Evolutionary conservation across 1,140 invertebrate species (phyloP), one percentile per base, ranked within the genome.

Genomic region (Gonatopus flavifemur): DNA sequence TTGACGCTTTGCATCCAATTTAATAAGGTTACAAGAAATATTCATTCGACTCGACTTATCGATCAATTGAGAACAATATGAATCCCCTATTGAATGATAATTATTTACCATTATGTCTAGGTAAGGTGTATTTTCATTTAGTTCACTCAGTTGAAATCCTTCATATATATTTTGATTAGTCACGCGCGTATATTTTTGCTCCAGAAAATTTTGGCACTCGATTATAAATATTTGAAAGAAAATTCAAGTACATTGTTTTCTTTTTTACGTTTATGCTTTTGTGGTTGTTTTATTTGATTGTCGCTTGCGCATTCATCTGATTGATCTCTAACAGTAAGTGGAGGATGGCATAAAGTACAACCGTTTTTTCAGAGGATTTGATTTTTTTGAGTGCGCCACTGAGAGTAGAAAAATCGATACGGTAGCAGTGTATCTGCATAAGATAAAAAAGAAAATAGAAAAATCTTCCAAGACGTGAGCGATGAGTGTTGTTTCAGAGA

Each of bases 401-500:
- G 58, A 60, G 59, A 55, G 47, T 51, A 49, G 32, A 36, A 49
- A 55, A 16, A 39, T 43, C 45, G 31, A 50, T 52, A 10, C 35
- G 44, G 28, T 52, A 40, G 18, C 19, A 25, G 52, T 55, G 16
- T 37, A 40, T 33, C 31, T 28, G 28, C 42, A 37, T 58, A 43
- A 43, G 7, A 45, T 32, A 18, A 10, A 44, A 52, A 42, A 38
- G 28, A 25, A 15, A 24, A 30, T 33, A 18, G n/a, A 37, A 10
- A 56, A 36, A 31, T 30, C 36, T 54, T 51, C 55, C 72, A 73
- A 70, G 60, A 70, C 66, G 67, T 73, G 69, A 77, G 70, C 67
- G 66, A 66, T 71, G 66, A 78, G 74, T 76, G 70, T 74, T 76
- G 73, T 77, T 79, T 76, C 72, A 77, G 76, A 75, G 70, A 74